A percentile compares a stretch with the other conserved stretches of the same genome.
phyloP scores from a whole-genome alignment of 2,888 invertebrate genomes.

The Rotaria sp. region DNA sequence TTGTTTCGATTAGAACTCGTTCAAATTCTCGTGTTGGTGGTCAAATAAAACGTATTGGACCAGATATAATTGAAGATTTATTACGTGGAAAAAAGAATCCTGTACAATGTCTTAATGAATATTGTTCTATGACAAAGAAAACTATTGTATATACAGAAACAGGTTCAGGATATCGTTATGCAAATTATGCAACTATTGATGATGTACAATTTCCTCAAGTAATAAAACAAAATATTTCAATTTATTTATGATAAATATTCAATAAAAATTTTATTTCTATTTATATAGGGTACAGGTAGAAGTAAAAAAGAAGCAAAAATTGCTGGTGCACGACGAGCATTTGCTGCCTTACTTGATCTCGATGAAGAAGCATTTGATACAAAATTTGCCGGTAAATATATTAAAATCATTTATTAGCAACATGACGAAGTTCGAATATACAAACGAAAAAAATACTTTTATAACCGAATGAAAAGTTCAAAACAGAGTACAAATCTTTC shows the following conservation, averaged over 20 bases:
- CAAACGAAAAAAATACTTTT: too few relatives aligned
- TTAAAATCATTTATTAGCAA: too few relatives aligned
- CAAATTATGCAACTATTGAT: slow-evolving; percentile 28
- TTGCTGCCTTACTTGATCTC: slow-evolving; percentile 23
- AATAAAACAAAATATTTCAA: neutral
- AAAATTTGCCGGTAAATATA: neutral
- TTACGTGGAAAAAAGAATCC: slow-evolving; percentile 30
- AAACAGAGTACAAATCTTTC: too few relatives aligned
- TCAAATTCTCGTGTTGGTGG: neutral
- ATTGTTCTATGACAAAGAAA: slow-evolving; percentile 15
- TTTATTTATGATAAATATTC: neutral
- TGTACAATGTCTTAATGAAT: slow-evolving; percentile 26
- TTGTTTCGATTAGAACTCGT: neutral
- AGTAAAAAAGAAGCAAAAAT: slow-evolving; percentile 30
- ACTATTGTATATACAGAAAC: slow-evolving; percentile 4
- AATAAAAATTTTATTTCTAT: neutral
- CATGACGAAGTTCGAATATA: too few relatives aligned
- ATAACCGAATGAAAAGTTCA: too few relatives aligned
- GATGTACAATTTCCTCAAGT: slow-evolving; percentile 26
- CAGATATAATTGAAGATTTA: slow-evolving; percentile 30
- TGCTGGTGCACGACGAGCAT: slow-evolving; percentile 1
- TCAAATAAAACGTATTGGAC: slow-evolving; percentile 22
- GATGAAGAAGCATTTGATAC: slow-evolving; percentile 30
- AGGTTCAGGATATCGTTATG: slow-evolving; percentile 1
- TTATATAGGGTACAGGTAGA: neutral